Evolutionary conservation across 2,797 vertebrate species (phyloP), one percentile per base, ranked within the genome.

Genomic region (Anas flavirostris): DNA sequence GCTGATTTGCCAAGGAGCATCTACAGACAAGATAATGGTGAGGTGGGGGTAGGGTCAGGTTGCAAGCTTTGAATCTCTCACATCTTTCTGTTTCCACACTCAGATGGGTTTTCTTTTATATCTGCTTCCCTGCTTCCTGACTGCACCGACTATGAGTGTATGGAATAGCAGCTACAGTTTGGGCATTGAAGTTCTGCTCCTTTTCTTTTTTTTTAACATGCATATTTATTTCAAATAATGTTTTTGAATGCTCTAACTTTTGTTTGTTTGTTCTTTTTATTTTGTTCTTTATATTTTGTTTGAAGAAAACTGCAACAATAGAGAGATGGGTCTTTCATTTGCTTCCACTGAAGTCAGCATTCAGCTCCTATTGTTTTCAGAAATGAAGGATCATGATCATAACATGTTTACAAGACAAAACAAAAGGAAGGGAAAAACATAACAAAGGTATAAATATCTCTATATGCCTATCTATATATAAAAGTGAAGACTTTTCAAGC

Each of bases 361-460:
- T 15, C 70, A 93, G 23, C 9, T 91, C 44, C 89, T 84, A 95
- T 86, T 94, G 91, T 96, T 96, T 92, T 86, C 39, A 56, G 31
- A 92, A 96, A 66, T 41, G 55, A 93, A 94, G 56, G 52, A 90
- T 79, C 69, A 59, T 76, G 46, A 86, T 85, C 79, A 60, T 83
- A 55, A 88, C 31, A 35, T 74, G 91, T 94, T 96, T 95, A 92
- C 80, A 93, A 76, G 69, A 92, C 43, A 92, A 56, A 37, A 90
- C 58, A 95, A 94, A 93, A 21, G 74, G 37, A 93, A 91, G 91
- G 43, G 22, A 78, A 77, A 94, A 94, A 76, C 35, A 91, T 83
- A 90, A 92, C 86, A 84, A 55, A 94, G 77, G 29, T 83, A 95
- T 90, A 92, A 94, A 94, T 93, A 94, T 85, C 63, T 91, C 39